These are phyloP conservation scores for Melikaiella ostensackeni DNA, from an alignment of 2,888 invertebrate genomes.

Conservation along the genomic window DNA sequence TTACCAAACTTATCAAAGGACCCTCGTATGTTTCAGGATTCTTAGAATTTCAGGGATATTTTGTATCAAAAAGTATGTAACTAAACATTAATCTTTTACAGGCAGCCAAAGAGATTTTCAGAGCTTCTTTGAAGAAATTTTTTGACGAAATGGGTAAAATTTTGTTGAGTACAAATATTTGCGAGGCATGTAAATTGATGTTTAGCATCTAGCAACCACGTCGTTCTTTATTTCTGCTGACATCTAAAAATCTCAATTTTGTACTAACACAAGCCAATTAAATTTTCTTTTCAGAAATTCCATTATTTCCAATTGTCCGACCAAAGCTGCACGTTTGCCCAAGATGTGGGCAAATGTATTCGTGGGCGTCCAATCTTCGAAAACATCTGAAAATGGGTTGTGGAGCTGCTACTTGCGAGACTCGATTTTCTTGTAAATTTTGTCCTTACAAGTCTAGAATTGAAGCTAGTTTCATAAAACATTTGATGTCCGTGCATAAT, in stretches of 20 bases:
- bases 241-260: not conserved
- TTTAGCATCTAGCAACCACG: not conserved
- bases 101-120: not conserved
- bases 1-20: too few species aligned
- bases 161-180: conserved; percentile 3
- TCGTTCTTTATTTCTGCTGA: not conserved
- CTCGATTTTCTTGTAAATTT: conserved; percentile 77
- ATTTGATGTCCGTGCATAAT: conserved; percentile 75
- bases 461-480: conserved; percentile 75
- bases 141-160: not conserved
- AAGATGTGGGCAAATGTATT: conserved; percentile 76
- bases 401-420: conserved; percentile 75
- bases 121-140: not conserved
- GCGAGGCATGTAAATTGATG: conserved; percentile 35
- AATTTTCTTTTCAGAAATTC: conserved; percentile 65
- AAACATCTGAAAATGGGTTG: conserved; percentile 76
- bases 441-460: conserved; percentile 77
- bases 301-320: conserved; percentile 74
- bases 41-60: not conserved
- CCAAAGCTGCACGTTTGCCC: conserved; percentile 74
- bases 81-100: not conserved
- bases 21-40: not conserved
- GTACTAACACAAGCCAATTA: not conserved
- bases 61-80: not conserved
- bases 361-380: conserved; percentile 75